These are phyloP conservation scores for Phrynosoma platyrhinos DNA, from an alignment of 2,113 vertebrate species.

Conservation along the genomic window DNA sequence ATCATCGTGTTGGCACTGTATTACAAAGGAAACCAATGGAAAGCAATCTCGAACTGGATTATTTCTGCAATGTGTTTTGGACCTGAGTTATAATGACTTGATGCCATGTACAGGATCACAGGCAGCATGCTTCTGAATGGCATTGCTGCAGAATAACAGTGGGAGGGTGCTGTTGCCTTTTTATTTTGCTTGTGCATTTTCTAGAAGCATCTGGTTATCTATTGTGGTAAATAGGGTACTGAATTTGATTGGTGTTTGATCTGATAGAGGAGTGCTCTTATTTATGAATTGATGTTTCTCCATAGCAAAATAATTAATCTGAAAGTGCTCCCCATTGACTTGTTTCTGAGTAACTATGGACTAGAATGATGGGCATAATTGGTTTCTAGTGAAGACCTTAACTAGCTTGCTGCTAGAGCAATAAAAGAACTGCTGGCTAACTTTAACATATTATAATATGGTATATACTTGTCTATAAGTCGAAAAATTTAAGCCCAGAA, in stretches of 20 bases:
- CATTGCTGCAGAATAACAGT: not conserved
- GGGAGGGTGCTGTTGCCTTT: not conserved
- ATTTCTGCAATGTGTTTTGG: too few relatives aligned
- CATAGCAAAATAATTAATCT: not conserved
- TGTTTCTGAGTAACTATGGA: not conserved
- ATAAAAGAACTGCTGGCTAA: not conserved
- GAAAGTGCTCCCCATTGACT: not conserved
- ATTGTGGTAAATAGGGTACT: not conserved
- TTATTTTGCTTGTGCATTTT: not conserved
- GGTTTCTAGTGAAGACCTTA: not conserved
- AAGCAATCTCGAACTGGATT: too few relatives aligned
- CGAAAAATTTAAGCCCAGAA: too few relatives aligned
- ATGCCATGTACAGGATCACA: not conserved
- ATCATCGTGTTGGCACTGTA: not conserved
- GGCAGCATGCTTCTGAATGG: not conserved
- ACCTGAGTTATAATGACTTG: not conserved
- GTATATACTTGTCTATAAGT: too few relatives aligned
- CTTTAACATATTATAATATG: slow-evolving; percentile 4
- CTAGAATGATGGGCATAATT: not conserved
- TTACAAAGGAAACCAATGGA: not conserved
- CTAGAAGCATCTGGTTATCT: not conserved
- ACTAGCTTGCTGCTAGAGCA: not conserved
- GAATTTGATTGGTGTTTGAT: not conserved
- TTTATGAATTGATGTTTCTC: not conserved
- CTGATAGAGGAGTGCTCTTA: not conserved